These are phyloP conservation scores for Rhipidura dahli DNA, from an alignment of 2,113 vertebrate genomes.

Conservation along the genomic window DNA sequence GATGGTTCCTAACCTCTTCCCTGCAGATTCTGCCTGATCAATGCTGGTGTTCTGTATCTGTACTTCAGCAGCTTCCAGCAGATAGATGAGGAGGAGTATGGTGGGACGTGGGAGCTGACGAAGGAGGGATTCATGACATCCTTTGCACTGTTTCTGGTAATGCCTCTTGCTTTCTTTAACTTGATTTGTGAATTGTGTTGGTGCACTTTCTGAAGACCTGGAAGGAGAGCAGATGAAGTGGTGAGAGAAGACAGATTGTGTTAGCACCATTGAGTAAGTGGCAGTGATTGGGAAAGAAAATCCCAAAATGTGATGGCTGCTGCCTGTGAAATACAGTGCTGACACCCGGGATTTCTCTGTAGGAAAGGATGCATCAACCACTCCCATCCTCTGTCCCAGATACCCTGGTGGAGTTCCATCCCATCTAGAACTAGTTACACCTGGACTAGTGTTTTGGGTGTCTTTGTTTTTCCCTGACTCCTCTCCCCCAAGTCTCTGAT, in stretches of 20 bases:
- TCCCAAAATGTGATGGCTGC: neutral
- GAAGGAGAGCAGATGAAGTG: neutral
- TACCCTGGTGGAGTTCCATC: neutral
- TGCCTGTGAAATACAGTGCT: neutral
- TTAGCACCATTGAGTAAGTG: neutral
- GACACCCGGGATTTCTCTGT: neutral
- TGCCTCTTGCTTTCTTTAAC: neutral
- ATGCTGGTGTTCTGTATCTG: conserved; percentile 93
- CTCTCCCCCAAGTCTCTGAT: neutral
- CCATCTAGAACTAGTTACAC: neutral
- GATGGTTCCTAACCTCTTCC: neutral
- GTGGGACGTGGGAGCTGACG: conserved; percentile 95
- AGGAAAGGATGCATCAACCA: neutral
- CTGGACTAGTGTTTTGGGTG: neutral
- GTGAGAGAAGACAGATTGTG: neutral
- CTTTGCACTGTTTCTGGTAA: conserved; percentile 96
- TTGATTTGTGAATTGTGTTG: neutral
- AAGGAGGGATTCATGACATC: conserved; percentile 99
- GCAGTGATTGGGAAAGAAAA: neutral
- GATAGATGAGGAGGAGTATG: conserved; percentile 97
- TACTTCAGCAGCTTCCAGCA: conserved; percentile 99
- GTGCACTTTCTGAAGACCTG: neutral
- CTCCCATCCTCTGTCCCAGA: neutral
- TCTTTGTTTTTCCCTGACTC: neutral
- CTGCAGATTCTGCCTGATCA: conserved; percentile 96